Base-by-base conservation (phyloP, 2,113 vertebrate species). In the Entelurus aequoreus region DNA sequence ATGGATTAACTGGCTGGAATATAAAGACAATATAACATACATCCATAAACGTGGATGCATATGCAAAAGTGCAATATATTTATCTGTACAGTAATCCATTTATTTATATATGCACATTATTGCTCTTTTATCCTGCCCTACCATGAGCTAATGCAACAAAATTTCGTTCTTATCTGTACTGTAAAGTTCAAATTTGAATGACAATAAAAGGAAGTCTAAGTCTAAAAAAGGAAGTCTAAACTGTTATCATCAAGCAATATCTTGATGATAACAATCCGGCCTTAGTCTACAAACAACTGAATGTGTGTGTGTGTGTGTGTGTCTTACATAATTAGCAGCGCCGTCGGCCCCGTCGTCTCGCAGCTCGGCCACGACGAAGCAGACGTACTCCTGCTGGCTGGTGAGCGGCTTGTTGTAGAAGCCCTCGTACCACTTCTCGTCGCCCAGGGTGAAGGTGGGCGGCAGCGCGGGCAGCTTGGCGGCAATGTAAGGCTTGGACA, bases 331-430 rank as follows among this genome's bases (percentile, higher is more conserved):
- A 72, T 84, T 87, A 42, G 81, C 63, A 21, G 71, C 1, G 54
- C 13, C 66, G 70, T 88, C 86, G 5, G 73, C 52, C 35, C 92
- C 93, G 5, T 93, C 91, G 14, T 92, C 90, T 69, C 91, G 92
- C 44, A 99, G 89, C 0, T 91, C 92, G 0, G 97, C 97, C 65
- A 99, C 89, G 62, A 99, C 93, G 0, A 99, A 99, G 88, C 93
- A 95, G 66, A 92, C 91, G 62, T 97, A 98, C 83, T 93, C 91
- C 79, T 94, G 89, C 50, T 92, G 89, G 8, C 90, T 84, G 60
- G 89, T 91, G 19, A 99, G 89, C 5, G 94, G 93, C 72, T 92
- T 95, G 90, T 99, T 99, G 87, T 93, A 91, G 91, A 96, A 99
- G 71, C 94, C 93, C 54, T 85, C 90, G 89, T 99, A 98, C 60